Base-by-base conservation (phyloP, 2,888 invertebrate species). In the Lingula anatina region DNA sequence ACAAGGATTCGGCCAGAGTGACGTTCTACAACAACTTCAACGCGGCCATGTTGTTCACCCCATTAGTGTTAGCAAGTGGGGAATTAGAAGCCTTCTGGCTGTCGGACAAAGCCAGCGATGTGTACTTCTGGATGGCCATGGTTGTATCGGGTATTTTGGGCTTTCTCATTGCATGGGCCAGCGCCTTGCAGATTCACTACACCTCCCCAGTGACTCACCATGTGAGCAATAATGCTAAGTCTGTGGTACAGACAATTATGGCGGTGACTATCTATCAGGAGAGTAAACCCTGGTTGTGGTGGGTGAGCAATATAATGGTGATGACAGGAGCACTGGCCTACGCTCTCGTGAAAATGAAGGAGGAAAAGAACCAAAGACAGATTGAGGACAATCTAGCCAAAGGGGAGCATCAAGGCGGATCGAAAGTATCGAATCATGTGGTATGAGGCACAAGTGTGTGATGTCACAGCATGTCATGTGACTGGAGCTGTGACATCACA, bases 141-240 rank as follows among this genome's bases (percentile, higher is more conserved):
- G 52, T 61, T 1, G 31, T 60, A 4, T 70, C 75, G 1, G 75
- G 76, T 0, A 46, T 64, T 5, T 52, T 75, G 4, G 68, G 71
- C 49, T 53, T 71, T 18, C 54, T 64, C 1, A 70, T 76, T 26
- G 72, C 71, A 2, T 73, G 73, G 72, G 68, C 70, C 7, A 71
- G 73, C 54, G 70, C 70, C 20, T 48, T 72, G 21, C 75, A 75
- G 59, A 75, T 76, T 21, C 66, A 73, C 44, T 63, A 71, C 38
- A 76, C 76, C 0, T 75, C 75, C 1, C 75, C 76, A 0, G 60
- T 73, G 4, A 70, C 75, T 0, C 76, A 76, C 54, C 71, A 75
- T 53, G 65, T 76, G 38, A 74, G 73, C 54, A 71, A 73, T 46
- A 76, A 72, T 51, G 66, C 71, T 21, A 75, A 75, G 51, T 71